Conservation (phyloP, 35 echinoderm and acorn worm species). For the Chiridota heheva region DNA sequence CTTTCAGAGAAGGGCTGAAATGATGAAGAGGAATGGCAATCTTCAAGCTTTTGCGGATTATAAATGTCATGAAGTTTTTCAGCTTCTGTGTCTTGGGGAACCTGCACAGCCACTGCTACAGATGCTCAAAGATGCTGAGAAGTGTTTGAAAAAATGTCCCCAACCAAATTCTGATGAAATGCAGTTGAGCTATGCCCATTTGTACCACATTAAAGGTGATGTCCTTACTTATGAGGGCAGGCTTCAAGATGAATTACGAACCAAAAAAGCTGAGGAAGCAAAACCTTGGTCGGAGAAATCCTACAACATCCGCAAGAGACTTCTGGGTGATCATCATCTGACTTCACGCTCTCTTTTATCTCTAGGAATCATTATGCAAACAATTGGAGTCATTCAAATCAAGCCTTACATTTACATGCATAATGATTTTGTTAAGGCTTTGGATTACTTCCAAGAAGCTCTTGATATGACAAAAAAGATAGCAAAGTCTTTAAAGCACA, state of each 20-base stretch:
- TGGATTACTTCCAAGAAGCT: slow-evolving; percentile 69
- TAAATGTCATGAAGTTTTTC: slow-evolving; percentile 50
- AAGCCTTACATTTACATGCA: slow-evolving; percentile 46
- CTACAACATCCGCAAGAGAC: slow-evolving; percentile 35
- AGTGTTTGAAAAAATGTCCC: slow-evolving; percentile 22
- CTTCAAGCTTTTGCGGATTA: slow-evolving; percentile 56
- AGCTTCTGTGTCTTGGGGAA: slow-evolving; percentile 60
- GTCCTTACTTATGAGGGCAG: slow-evolving; percentile 24
- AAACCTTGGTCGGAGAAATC: slow-evolving; percentile 36
- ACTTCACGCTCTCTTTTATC: slow-evolving; percentile 45
- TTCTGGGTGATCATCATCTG: slow-evolving; percentile 59
- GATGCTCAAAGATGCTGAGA: slow-evolving; percentile 64
- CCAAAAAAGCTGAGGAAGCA: slow-evolving; percentile 22
- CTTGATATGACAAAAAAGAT: slow-evolving; percentile 53
- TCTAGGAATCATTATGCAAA: slow-evolving; percentile 53
- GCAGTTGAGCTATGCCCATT: slow-evolving; percentile 59
- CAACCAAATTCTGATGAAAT: slow-evolving; percentile 22
- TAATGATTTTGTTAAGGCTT: slow-evolving; percentile 58
- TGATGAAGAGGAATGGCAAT: slow-evolving; percentile 42
- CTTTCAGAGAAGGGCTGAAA: slow-evolving; percentile 52
- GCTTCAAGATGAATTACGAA: not conserved
- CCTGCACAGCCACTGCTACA: slow-evolving; percentile 52
- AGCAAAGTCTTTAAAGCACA: slow-evolving; percentile 65
- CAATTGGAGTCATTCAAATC: slow-evolving; percentile 35
- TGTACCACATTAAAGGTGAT: slow-evolving; percentile 68